A percentile compares a stretch with the other conserved stretches of the same genome.
phyloP scores from a whole-genome alignment of 2,113 vertebrate species.

The Poecile atricapillus region DNA sequence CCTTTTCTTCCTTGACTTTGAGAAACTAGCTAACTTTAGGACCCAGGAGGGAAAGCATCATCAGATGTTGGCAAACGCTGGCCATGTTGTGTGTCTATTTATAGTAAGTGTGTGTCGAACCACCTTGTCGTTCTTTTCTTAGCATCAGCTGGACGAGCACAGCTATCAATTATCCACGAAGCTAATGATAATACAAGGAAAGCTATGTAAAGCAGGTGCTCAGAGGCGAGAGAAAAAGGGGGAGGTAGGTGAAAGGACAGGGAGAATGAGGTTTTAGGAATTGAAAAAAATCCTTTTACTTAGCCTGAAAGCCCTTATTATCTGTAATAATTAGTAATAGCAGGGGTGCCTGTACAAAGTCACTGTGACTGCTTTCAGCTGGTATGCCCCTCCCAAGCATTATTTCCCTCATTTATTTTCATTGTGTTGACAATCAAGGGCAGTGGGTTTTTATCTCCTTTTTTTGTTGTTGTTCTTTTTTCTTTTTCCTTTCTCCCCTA shows the following conservation, averaged over 20 bases:
- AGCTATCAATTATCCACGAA: conserved; percentile 77
- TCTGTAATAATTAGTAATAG: conserved; percentile 41
- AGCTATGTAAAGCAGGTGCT: conserved; percentile 69
- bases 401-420: conserved; percentile 43
- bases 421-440: conserved; percentile 14
- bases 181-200: conserved; percentile 66
- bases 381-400: not conserved
- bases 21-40: conserved; percentile 41
- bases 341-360: not conserved
- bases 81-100: conserved; percentile 75
- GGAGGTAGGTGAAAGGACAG: not conserved
- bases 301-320: conserved; percentile 23
- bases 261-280: not conserved
- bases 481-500: no score
- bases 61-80: conserved; percentile 71
- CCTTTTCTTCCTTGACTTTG: conserved; percentile 14
- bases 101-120: conserved; percentile 67
- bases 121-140: conserved; percentile 78
- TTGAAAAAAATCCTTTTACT: not conserved
- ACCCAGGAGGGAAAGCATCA: conserved; percentile 32
- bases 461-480: no score
- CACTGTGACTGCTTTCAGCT: not conserved
- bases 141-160: conserved; percentile 60
- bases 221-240: not conserved
- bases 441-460: not conserved